Evolutionary conservation across 2,113 vertebrate species (phyloP).

Genomic region (Nesogale talazaci): DNA sequence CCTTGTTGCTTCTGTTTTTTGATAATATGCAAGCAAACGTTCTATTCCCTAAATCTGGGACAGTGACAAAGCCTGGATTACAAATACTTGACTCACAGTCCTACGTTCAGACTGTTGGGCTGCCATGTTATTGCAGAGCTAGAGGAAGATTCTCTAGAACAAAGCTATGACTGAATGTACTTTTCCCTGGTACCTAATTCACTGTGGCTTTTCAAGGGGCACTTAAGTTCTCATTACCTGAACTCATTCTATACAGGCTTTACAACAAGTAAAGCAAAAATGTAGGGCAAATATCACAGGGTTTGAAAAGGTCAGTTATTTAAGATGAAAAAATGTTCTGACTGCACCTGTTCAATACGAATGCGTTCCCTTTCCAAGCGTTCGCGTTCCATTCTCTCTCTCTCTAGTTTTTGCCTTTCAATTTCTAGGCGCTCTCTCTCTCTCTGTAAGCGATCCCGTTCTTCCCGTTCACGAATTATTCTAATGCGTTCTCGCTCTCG

Average conservation of each 20-base stretch:
- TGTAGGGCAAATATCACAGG: slow-evolving; percentile 69
- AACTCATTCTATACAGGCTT: slow-evolving; percentile 66
- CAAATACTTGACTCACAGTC: slow-evolving; percentile 72
- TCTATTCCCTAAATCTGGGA: background rate
- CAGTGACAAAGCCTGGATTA: slow-evolving; percentile 73
- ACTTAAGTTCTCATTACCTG: slow-evolving; percentile 56
- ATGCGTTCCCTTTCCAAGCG: slow-evolving; percentile 96
- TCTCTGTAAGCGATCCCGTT: slow-evolving; percentile 94
- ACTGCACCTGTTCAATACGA: slow-evolving; percentile 96
- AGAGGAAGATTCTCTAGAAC: slow-evolving; percentile 13
- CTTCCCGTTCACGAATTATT: slow-evolving; percentile 94
- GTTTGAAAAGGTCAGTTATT: slow-evolving; percentile 76
- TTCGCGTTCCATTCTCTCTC: slow-evolving; percentile 97
- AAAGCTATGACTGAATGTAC: slow-evolving; percentile 26
- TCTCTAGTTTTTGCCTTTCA: slow-evolving; percentile 96
- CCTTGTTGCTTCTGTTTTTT: too few species aligned
- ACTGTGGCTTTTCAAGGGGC: slow-evolving; percentile 51
- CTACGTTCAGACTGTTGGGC: slow-evolving; percentile 71
- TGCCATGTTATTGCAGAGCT: slow-evolving; percentile 68
- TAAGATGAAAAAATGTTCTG: slow-evolving; percentile 81
- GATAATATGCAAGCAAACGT: too few species aligned
- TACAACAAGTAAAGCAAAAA: slow-evolving; percentile 76
- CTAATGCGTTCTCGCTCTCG: slow-evolving; percentile 94
- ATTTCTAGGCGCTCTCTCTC: slow-evolving; percentile 96
- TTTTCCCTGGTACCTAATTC: slow-evolving; percentile 53